Evolutionary conservation across 1,140 invertebrate species (phyloP).

Genomic region (Eufriesea mexicana): DNA sequence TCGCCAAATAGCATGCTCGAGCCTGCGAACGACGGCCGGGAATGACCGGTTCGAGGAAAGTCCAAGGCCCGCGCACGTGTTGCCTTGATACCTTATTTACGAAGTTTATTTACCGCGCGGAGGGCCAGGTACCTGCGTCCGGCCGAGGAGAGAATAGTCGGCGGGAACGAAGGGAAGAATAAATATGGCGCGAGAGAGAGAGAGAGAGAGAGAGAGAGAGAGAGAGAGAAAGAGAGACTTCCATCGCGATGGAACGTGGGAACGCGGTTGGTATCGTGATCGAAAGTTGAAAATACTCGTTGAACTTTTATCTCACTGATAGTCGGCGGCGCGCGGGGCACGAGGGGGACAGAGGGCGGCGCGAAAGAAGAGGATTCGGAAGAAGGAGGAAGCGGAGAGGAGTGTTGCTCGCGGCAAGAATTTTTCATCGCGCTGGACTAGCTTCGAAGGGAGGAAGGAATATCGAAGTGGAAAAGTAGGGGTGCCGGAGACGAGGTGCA

Average conservation of each 20-base stretch:
- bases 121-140: background rate
- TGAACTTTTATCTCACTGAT: slow-evolving; percentile 61
- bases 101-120: background rate
- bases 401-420: slow-evolving; percentile 55
- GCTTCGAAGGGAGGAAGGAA: slow-evolving; percentile 38
- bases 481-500: slow-evolving; percentile 63
- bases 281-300: slow-evolving; percentile 50
- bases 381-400: background rate
- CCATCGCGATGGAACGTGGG: slow-evolving; percentile 14
- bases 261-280: background rate
- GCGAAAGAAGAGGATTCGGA: background rate
- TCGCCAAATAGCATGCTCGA: background rate
- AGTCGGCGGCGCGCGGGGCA: background rate
- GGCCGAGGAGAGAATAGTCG: background rate
- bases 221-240: too few species aligned
- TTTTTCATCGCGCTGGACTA: slow-evolving; percentile 60
- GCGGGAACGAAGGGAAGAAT: background rate
- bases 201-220: too few species aligned
- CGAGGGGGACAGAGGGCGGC: background rate
- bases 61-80: background rate
- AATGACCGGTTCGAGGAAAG: background rate
- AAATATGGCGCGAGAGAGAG: slow-evolving; percentile 11
- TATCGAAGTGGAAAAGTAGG: slow-evolving; percentile 59
- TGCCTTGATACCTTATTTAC: slow-evolving; percentile 5
- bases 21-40: background rate